These are phyloP conservation scores for Brachylomia viminalis DNA, from an alignment of 2,888 invertebrate species.

Conservation along the genomic window DNA sequence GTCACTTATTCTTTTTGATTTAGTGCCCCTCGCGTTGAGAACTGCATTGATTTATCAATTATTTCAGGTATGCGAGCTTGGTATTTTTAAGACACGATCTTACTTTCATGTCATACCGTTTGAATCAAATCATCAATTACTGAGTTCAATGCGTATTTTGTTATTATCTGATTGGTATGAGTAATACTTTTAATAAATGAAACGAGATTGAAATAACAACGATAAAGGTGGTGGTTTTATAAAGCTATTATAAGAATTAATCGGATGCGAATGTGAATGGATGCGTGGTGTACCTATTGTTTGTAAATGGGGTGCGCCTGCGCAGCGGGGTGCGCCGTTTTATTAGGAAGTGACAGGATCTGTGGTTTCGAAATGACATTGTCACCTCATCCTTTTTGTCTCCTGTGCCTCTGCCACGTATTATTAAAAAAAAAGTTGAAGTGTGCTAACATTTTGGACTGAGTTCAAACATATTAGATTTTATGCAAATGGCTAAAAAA, in stretches of 20 bases:
- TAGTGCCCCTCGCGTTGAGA: constrained; percentile 86
- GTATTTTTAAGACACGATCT: constrained; percentile 88
- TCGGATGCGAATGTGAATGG: constrained; percentile 73
- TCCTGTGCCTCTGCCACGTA: not conserved
- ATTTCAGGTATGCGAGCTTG: constrained; percentile 87
- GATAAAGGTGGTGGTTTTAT: constrained; percentile 60
- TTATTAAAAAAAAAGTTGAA: constrained; percentile 26
- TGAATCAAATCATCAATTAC: constrained; percentile 89
- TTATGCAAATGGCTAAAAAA: not conserved
- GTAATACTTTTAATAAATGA: constrained; percentile 75
- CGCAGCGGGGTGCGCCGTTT: constrained; percentile 79
- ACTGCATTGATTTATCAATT: constrained; percentile 90
- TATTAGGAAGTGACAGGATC: constrained; percentile 73
- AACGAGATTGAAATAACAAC: constrained; percentile 64
- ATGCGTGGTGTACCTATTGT: constrained; percentile 81
- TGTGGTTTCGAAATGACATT: constrained; percentile 66
- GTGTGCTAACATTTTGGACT: not conserved
- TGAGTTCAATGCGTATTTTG: constrained; percentile 80
- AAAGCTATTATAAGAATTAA: constrained; percentile 71
- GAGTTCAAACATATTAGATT: not conserved
- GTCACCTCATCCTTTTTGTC: constrained; percentile 56
- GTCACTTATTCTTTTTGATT: constrained; percentile 85
- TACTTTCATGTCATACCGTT: constrained; percentile 88
- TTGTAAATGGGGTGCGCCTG: constrained; percentile 83
- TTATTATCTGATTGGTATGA: constrained; percentile 87